Conservation (phyloP, 2,797 vertebrate species). For the Eidolon dupreanum region DNA sequence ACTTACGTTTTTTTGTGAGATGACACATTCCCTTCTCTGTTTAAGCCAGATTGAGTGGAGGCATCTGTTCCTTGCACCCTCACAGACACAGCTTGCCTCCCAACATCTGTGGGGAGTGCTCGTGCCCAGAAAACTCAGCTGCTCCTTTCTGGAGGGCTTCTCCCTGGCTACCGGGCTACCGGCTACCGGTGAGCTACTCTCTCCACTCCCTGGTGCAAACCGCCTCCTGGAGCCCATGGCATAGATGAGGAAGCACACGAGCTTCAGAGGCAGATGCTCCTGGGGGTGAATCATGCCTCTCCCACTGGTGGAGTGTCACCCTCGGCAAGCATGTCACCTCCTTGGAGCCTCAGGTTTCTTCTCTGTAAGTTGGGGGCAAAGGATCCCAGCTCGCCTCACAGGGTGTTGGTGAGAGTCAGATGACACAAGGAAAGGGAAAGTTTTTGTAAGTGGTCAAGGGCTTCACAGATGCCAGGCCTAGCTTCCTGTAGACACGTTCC, state of each 20-base stretch:
- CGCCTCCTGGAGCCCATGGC: accelerated
- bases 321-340: background rate
- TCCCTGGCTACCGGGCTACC: too few species aligned
- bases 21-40: background rate
- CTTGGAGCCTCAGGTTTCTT: background rate
- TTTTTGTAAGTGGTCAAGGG: background rate
- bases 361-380: background rate
- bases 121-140: background rate
- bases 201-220: background rate
- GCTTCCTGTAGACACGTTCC: background rate
- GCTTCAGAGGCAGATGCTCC: background rate
- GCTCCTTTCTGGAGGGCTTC: background rate
- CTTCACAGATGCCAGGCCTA: too few species aligned
- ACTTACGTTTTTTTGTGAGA: background rate
- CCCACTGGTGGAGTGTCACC: too few species aligned
- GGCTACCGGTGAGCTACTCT: background rate
- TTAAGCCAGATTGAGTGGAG: background rate
- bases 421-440: background rate
- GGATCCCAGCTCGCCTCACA: background rate
- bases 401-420: background rate
- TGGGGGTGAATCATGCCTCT: background rate
- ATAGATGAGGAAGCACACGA: background rate
- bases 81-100: background rate
- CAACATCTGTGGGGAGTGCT: background rate
- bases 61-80: background rate